phyloP scores from a whole-genome alignment of 2,888 invertebrate genomes.

The Cheilosia vernalis region DNA sequence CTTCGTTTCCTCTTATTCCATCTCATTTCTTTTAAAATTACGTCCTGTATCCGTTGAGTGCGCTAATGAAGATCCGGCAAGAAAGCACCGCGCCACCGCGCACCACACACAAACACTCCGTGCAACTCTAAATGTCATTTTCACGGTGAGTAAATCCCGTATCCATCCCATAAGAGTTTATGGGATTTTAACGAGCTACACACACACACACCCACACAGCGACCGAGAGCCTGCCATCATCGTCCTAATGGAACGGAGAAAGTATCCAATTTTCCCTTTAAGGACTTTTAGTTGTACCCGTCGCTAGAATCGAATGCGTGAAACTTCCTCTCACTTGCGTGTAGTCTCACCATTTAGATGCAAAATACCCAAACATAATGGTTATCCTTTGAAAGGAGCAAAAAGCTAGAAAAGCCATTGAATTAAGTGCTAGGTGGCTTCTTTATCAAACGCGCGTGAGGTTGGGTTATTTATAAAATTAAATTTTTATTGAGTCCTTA shows the following conservation, averaged over 20 bases:
- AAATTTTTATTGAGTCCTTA: conserved; percentile 52
- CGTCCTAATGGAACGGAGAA: conserved; percentile 13
- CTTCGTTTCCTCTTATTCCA: conserved; percentile 28
- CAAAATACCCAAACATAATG: conserved; percentile 62
- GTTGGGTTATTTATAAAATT: conserved; percentile 51
- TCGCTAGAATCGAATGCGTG: conserved; percentile 34
- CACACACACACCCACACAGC: neutral
- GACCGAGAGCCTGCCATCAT: neutral
- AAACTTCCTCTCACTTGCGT: conserved; percentile 27
- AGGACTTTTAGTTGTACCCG: conserved; percentile 25
- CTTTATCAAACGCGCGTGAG: conserved; percentile 5
- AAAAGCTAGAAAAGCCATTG: conserved; percentile 35
- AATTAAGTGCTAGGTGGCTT: conserved; percentile 56
- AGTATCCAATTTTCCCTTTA: conserved; percentile 43
- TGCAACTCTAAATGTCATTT: conserved; percentile 66
- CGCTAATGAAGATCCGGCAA: conserved; percentile 74
- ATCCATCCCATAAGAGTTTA: conserved; percentile 68
- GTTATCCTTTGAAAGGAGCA: conserved; percentile 49
- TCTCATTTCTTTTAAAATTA: conserved; percentile 47
- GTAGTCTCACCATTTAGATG: conserved; percentile 46
- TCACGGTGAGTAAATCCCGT: conserved; percentile 72
- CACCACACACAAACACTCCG: conserved; percentile 49
- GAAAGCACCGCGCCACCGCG: conserved; percentile 35
- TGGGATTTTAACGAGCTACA: conserved; percentile 71
- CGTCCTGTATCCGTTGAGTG: conserved; percentile 56